Evolutionary conservation across 2,113 vertebrate genomes (phyloP).

Genomic region (Hippotragus niger): DNA sequence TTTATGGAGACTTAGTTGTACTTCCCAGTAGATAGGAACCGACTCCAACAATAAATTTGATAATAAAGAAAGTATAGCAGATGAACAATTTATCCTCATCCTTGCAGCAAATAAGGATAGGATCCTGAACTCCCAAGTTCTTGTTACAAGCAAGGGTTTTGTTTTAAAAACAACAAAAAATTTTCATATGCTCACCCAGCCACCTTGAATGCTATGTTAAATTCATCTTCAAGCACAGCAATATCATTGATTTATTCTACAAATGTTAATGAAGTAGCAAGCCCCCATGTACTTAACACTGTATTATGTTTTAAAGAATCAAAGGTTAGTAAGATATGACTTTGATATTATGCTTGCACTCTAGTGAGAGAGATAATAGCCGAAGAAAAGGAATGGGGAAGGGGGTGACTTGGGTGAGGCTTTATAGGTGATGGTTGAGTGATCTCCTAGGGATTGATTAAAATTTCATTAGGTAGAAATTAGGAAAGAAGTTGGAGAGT

Average conservation of each 20-base stretch:
- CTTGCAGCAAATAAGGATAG: background rate
- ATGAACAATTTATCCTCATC: background rate
- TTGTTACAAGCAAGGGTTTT: background rate
- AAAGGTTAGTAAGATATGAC: background rate
- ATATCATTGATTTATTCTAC: background rate
- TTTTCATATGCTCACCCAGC: background rate
- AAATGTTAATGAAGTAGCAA: background rate
- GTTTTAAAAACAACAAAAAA: background rate
- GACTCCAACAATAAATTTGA: background rate
- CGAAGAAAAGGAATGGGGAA: background rate
- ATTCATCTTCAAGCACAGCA: background rate
- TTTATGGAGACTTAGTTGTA: background rate
- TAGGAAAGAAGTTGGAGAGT: background rate
- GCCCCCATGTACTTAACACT: background rate
- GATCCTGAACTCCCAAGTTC: background rate
- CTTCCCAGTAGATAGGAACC: background rate
- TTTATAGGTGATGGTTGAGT: background rate
- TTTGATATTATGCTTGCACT: constrained; percentile 9
- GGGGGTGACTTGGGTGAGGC: background rate
- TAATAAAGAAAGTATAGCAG: background rate
- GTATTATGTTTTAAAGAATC: background rate
- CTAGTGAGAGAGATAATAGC: background rate
- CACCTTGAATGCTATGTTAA: background rate
- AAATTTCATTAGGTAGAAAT: background rate
- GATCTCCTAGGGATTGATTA: background rate